Evolutionary conservation across 1,140 invertebrate genomes (phyloP).

Genomic region (Caenorhabditis tropicalis): DNA sequence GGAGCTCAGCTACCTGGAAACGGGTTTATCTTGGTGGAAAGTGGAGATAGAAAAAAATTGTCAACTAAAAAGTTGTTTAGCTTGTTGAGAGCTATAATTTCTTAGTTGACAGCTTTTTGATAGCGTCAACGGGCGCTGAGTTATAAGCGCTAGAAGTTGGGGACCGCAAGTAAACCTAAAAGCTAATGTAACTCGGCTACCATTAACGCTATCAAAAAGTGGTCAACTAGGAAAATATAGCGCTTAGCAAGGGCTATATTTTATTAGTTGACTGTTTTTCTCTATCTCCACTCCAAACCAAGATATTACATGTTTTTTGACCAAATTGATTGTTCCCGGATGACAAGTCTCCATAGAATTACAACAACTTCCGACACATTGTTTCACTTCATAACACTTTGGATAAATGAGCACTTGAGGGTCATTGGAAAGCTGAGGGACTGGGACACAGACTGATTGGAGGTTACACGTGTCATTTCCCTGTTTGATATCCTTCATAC

Average conservation of each 20-base stretch:
- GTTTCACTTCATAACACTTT: constrained; percentile 45
- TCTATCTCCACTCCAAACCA: too few species aligned
- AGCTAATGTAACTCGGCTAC: too few species aligned
- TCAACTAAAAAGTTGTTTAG: too few species aligned
- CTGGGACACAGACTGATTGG: constrained; percentile 48
- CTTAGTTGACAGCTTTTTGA: too few species aligned
- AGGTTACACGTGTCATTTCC: constrained; percentile 56
- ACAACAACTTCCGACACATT: constrained; percentile 43
- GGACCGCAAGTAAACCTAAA: too few species aligned
- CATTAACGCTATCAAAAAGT: too few species aligned
- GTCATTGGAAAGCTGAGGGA: constrained; percentile 36
- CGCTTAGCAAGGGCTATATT: too few species aligned
- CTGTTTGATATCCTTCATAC: constrained; percentile 45
- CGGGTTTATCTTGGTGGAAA: background rate
- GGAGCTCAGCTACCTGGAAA: constrained; percentile 45
- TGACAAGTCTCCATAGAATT: constrained; percentile 48
- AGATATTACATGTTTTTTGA: constrained; percentile 25
- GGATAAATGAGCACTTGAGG: constrained; percentile 44
- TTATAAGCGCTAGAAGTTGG: too few species aligned
- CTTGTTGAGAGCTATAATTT: background rate
- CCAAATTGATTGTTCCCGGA: constrained; percentile 23
- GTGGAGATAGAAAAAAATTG: too few species aligned
- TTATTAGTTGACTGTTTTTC: too few species aligned
- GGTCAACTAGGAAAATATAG: too few species aligned
- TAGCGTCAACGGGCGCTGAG: too few species aligned